Percentiles rank a stretch among this genome's conserved stretches.
Conservation (phyloP, 2,113 vertebrate species). For the Sphyrna mokarran region DNA sequence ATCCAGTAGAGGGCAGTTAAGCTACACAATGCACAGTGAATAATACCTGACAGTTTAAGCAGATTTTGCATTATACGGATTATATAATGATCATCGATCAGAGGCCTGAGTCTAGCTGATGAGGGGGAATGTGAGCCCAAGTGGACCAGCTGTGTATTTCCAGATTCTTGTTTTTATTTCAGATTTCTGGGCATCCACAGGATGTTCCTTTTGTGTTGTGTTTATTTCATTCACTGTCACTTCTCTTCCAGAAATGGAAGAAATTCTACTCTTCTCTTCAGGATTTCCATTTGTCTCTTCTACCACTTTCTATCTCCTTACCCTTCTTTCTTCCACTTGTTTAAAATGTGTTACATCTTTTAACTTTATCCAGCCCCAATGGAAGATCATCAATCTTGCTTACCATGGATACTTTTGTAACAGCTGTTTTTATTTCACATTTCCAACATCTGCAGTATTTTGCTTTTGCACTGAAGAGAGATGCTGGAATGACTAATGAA, state of each 20-base stretch:
- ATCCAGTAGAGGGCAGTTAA: not conserved
- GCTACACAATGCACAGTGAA: not conserved
- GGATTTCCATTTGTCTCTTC: not conserved
- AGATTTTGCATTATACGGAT: not conserved
- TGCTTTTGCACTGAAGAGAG: not conserved
- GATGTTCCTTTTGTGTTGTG: not conserved
- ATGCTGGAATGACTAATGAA: not conserved
- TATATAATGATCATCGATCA: not conserved
- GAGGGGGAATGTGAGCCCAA: not conserved
- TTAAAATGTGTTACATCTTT: not conserved
- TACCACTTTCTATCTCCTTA: not conserved
- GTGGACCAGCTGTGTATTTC: not conserved
- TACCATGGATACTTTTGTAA: not conserved
- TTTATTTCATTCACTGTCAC: not conserved
- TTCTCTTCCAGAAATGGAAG: not conserved
- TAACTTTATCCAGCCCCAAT: not conserved
- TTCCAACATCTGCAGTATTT: not conserved
- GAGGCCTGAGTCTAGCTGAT: not conserved
- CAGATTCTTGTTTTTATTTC: not conserved
- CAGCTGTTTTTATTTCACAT: not conserved
- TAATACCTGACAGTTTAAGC: not conserved
- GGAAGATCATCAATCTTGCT: not conserved
- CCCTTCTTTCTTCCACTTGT: not conserved
- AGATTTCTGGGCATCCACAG: not conserved
- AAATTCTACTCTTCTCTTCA: not conserved